Percentiles rank a stretch among this genome's conserved stretches.
phyloP scores from a whole-genome alignment of 2,113 vertebrate genomes.

The Gymnorhina tibicen region DNA sequence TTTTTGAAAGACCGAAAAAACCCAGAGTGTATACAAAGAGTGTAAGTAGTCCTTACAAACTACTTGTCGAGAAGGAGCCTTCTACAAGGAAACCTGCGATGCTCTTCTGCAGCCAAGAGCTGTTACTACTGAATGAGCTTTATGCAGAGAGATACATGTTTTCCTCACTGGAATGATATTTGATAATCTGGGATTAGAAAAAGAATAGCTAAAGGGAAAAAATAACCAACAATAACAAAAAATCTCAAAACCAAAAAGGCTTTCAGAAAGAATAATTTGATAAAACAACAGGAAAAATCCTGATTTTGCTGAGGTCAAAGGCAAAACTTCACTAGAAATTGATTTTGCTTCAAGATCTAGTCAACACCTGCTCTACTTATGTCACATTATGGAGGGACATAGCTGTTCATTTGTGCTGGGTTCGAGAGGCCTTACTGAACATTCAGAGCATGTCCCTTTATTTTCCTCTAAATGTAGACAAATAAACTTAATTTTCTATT shows the following conservation, averaged over 20 bases:
- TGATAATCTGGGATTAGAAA: conserved; percentile 17
- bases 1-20: background rate
- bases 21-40: background rate
- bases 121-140: background rate
- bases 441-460: background rate
- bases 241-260: background rate
- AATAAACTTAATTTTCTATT: background rate
- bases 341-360: background rate
- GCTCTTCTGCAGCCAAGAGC: background rate
- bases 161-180: background rate
- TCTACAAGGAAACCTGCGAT: background rate
- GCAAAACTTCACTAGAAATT: background rate
- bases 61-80: background rate
- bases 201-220: background rate
- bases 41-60: background rate
- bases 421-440: background rate
- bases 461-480: background rate
- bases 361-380: background rate
- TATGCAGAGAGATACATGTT: background rate
- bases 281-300: background rate
- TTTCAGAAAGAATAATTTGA: background rate
- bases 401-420: background rate
- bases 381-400: background rate
- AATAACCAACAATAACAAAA: background rate
- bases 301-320: background rate